Base-by-base conservation (phyloP, 1,140 invertebrate species). In the Belonocnema kinseyi region DNA sequence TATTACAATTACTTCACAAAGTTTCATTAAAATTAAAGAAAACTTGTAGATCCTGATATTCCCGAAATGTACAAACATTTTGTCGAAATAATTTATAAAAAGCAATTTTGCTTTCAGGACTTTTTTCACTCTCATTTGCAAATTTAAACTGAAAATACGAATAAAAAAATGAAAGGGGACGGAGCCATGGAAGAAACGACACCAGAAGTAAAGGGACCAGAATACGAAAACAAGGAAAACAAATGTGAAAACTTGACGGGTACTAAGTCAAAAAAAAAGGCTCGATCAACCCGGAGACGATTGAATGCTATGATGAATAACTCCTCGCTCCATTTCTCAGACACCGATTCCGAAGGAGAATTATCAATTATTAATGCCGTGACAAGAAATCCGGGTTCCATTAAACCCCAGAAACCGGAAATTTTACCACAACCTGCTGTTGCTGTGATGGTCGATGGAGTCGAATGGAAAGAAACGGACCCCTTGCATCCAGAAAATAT, bases 321-420 rank as follows among this genome's bases (percentile, higher is more conserved):
- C 33, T 58, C 89, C 0, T 92, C 91, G 3, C 72, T 92, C 0
- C 90, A 92, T 13, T 92, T 92, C 52, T 91, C 90, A 12, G 91
- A 92, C 26, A 91, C 90, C 0, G 91, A 92, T 75, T 91, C 90
- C 3, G 91, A 92, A 51, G 91, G 90, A n/a, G 90, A 92, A 54
- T 77, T 92, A 0, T 72, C 77, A 0, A 73, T 82, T 7, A 89
- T 83, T 26, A 77, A 50, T 52, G 71, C 2, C 0, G 19, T 54
- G n/a, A 6, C 26, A 13, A 19, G 40, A 16, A 21, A 56, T 53
- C 50, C 72, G 1, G 61, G 1, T 3, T 17, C 46, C 5, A 50
- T 13, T 21, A 19, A 74, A 61, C 70, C 50, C 17, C 50, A 72
- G 13, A 16, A 11, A n/a, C 66, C 61, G 7, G 26, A 50, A 51